Evolutionary conservation across 2,888 invertebrate species (phyloP).

Genomic region (Atrina japonica): DNA sequence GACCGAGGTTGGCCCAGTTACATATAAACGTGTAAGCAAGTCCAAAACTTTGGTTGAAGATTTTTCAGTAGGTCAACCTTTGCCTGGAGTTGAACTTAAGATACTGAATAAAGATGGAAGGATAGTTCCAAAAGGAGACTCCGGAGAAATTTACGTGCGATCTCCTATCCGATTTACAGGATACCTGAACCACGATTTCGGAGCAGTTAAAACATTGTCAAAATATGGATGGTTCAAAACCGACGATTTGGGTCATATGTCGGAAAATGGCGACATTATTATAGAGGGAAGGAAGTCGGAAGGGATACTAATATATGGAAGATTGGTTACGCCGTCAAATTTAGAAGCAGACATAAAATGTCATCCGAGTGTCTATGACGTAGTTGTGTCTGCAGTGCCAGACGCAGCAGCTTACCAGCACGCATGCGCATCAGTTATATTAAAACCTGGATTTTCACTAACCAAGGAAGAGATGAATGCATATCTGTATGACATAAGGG

Average conservation of each 20-base stretch:
- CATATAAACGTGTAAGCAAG: too few relatives aligned
- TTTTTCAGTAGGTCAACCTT: not conserved
- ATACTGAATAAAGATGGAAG: slow-evolving; percentile 7
- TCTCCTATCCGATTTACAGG: slow-evolving; percentile 7
- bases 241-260: slow-evolving; percentile 16
- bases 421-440: not conserved
- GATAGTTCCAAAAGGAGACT: not conserved
- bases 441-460: not conserved
- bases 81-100: slow-evolving; percentile 18
- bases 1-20: slow-evolving; percentile 1
- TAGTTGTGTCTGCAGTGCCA: slow-evolving; percentile 2
- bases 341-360: slow-evolving; percentile 8
- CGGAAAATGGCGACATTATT: slow-evolving; percentile 4
- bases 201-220: not conserved
- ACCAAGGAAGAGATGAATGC: not conserved
- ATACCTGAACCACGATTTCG: slow-evolving; percentile 8
- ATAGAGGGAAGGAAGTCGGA: slow-evolving; percentile 9
- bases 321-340: slow-evolving; percentile 4
- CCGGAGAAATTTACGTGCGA: slow-evolving; percentile 9
- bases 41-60: not conserved
- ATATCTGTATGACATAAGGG: not conserved
- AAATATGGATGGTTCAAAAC: slow-evolving; percentile 26
- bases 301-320: slow-evolving; percentile 5
- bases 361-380: slow-evolving; percentile 12
- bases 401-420: not conserved